Conservation (phyloP, 2,797 vertebrate species). For the Leucoraja ocellata region DNA sequence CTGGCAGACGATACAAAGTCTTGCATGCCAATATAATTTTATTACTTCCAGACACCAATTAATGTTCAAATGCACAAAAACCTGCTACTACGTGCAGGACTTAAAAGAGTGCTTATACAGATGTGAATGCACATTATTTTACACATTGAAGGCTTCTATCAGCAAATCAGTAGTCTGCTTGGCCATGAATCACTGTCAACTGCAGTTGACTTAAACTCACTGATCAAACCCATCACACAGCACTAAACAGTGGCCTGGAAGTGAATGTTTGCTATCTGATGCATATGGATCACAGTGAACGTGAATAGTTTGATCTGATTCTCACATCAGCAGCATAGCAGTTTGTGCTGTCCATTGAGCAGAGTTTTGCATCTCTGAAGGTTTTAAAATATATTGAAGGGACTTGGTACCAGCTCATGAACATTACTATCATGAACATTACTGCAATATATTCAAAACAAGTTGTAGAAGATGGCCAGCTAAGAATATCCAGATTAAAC, state of each 20-base stretch:
- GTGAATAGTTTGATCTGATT: slow-evolving; percentile 18
- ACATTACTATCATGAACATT: not conserved
- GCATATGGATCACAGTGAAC: slow-evolving; percentile 25
- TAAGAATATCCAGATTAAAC: not conserved
- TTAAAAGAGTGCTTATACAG: slow-evolving; percentile 2
- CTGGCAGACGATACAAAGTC: not conserved
- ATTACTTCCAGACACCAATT: slow-evolving; percentile 3
- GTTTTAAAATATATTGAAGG: not conserved
- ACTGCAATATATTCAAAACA: not conserved
- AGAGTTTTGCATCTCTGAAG: not conserved
- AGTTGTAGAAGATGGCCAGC: not conserved
- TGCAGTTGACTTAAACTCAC: slow-evolving; percentile 31
- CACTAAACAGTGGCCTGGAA: slow-evolving; percentile 17
- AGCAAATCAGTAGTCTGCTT: slow-evolving; percentile 31
- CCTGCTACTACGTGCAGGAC: slow-evolving; percentile 3
- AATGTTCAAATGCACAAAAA: slow-evolving; percentile 22
- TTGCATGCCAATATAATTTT: slow-evolving; percentile 22
- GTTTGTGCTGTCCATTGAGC: not conserved
- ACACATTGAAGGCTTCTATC: slow-evolving; percentile 18
- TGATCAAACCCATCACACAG: slow-evolving; percentile 36
- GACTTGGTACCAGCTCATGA: not conserved
- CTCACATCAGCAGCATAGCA: not conserved
- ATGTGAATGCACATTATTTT: slow-evolving; percentile 22
- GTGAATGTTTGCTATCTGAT: slow-evolving; percentile 34
- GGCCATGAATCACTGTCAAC: slow-evolving; percentile 34